These are phyloP conservation scores for Circaetus gallicus DNA, from an alignment of 2,113 vertebrate species.

Conservation along the genomic window DNA sequence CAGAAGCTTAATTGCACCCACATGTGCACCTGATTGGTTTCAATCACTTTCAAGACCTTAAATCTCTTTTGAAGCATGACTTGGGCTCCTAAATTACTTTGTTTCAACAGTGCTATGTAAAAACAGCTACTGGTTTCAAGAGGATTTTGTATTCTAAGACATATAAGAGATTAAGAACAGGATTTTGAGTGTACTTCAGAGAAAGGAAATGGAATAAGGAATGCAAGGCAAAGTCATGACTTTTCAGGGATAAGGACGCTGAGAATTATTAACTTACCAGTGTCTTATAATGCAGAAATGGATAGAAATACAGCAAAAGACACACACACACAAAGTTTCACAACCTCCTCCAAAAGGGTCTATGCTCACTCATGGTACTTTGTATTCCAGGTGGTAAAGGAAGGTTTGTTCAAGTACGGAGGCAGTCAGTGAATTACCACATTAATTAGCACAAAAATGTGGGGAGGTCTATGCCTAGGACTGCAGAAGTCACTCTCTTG, in stretches of 20 bases:
- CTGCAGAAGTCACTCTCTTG: not conserved
- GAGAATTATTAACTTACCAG: not conserved
- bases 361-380: not conserved
- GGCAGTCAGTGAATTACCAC: not conserved
- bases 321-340: not conserved
- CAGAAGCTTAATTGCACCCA: not conserved
- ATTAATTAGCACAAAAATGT: not conserved
- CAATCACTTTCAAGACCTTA: not conserved
- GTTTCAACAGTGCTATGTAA: not conserved
- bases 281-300: not conserved
- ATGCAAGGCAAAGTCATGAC: not conserved
- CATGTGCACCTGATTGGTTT: not conserved
- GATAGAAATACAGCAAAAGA: not conserved
- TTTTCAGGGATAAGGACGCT: not conserved
- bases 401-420: not conserved
- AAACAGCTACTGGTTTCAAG: not conserved
- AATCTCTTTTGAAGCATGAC: not conserved
- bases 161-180: not conserved
- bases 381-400: not conserved
- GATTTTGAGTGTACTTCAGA: not conserved
- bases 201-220: not conserved
- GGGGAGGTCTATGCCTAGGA: not conserved
- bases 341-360: not conserved
- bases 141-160: not conserved
- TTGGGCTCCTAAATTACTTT: not conserved